Evolutionary conservation across 1,140 invertebrate species (phyloP).

Genomic region (Arion vulgaris): DNA sequence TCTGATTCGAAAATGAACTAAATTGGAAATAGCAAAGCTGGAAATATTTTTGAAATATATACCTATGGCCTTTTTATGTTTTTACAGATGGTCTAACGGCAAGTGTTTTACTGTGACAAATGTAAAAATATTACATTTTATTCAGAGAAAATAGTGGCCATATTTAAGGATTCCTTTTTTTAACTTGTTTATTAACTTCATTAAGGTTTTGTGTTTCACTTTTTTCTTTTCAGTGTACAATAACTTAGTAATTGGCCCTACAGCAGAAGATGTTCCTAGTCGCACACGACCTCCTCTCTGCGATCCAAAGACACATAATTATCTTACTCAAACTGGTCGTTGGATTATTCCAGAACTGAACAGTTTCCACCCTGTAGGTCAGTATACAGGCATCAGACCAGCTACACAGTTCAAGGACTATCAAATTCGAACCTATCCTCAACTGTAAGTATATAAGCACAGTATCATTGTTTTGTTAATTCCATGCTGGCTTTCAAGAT

Average conservation of each 20-base stretch:
- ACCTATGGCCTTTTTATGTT: no score
- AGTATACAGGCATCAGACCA: constrained; percentile 53
- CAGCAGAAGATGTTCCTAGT: constrained; percentile 49
- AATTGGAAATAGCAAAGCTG: no score
- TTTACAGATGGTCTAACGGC: no score
- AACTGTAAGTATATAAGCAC: constrained; percentile 36
- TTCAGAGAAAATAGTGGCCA: no score
- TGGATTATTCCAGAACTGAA: constrained; percentile 40
- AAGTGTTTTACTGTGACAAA: no score
- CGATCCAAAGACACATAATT: constrained; percentile 36
- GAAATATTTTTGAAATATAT: no score
- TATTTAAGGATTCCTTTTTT: no score
- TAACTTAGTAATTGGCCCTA: constrained; percentile 55
- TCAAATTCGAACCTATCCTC: constrained; percentile 42
- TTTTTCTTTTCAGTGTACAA: constrained; percentile 50
- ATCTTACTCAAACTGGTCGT: constrained; percentile 25
- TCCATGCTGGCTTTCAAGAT: background rate
- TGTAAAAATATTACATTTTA: no score
- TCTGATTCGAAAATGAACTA: no score
- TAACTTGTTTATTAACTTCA: background rate
- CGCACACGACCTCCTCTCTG: constrained; percentile 29
- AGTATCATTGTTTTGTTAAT: no score
- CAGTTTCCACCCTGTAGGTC: constrained; percentile 34
- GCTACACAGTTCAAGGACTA: constrained; percentile 57
- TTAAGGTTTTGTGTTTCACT: background rate